phyloP scores from a whole-genome alignment of 2,797 vertebrate genomes.

The Hoplostethus mediterraneus region DNA sequence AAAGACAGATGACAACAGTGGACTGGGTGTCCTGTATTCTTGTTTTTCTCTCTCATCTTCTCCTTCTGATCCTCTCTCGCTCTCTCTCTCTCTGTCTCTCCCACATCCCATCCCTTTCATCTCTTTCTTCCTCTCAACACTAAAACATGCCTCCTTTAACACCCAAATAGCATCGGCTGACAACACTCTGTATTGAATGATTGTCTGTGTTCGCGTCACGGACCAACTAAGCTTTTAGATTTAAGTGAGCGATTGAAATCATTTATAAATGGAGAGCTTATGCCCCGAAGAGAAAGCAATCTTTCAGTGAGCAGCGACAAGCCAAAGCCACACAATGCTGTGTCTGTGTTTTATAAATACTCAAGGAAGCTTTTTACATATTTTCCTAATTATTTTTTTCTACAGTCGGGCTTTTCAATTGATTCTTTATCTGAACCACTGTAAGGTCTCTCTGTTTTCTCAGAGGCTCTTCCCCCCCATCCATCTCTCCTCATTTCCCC shows the following conservation, averaged over 20 bases:
- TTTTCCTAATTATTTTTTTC: slow-evolving; percentile 60
- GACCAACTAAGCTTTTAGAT: slow-evolving; percentile 18
- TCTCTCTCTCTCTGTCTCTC: not conserved
- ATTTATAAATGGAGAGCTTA: slow-evolving; percentile 55
- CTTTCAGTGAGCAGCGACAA: slow-evolving; percentile 47
- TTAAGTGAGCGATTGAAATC: slow-evolving; percentile 34
- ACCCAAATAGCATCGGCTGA: slow-evolving; percentile 7
- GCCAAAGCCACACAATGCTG: slow-evolving; percentile 72
- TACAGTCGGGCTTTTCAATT: slow-evolving; percentile 55
- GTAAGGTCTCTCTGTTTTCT: slow-evolving; percentile 53
- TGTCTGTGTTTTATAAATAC: slow-evolving; percentile 61
- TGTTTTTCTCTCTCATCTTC: not conserved
- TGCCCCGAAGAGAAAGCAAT: slow-evolving; percentile 49
- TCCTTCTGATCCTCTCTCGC: slow-evolving; percentile 2
- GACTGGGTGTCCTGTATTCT: slow-evolving; percentile 3
- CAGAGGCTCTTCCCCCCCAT: slow-evolving; percentile 26
- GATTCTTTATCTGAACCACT: slow-evolving; percentile 69
- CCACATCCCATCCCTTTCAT: not conserved
- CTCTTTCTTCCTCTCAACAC: slow-evolving; percentile 16
- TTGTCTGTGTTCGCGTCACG: slow-evolving; percentile 26
- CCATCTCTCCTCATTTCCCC: slow-evolving; percentile 27
- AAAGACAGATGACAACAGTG: slow-evolving; percentile 13
- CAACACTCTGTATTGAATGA: slow-evolving; percentile 17
- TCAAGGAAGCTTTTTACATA: slow-evolving; percentile 61
- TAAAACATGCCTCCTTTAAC: not conserved